Evolutionary conservation across 2,113 vertebrate genomes (phyloP).

Genomic region (Hemichromis elongatus): DNA sequence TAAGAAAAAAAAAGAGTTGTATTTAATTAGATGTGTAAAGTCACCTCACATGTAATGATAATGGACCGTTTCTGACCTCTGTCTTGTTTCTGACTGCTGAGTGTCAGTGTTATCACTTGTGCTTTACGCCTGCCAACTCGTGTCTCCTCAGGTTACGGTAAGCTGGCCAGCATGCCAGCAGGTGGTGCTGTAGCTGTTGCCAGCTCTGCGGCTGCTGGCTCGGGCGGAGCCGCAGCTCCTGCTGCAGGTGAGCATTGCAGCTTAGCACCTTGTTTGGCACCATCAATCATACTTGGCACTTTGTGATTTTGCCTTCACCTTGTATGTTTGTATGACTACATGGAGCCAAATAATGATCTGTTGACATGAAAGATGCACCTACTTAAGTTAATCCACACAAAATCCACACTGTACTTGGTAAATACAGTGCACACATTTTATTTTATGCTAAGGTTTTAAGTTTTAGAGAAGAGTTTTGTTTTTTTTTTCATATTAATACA

Average conservation of each 20-base stretch:
- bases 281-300: neutral
- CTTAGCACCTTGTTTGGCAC: conserved; percentile 31
- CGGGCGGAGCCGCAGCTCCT: conserved; percentile 75
- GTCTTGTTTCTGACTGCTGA: neutral
- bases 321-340: neutral
- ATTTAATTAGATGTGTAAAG: neutral
- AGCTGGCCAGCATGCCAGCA: conserved; percentile 87
- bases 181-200: conserved; percentile 85
- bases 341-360: neutral
- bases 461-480: neutral
- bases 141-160: conserved; percentile 80
- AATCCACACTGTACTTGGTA: neutral
- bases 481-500: neutral
- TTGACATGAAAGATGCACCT: neutral
- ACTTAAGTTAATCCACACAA: neutral
- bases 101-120: neutral
- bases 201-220: conserved; percentile 56
- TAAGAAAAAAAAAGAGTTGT: neutral
- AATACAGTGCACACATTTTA: neutral
- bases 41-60: neutral
- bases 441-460: neutral
- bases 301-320: neutral
- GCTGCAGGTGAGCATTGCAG: conserved; percentile 71
- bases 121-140: conserved; percentile 6
- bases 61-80: neutral